A percentile compares a stretch with the other conserved stretches of the same genome.
phyloP scores from a whole-genome alignment of 2,888 invertebrate species.

The Nephrocerus scutellatus region DNA sequence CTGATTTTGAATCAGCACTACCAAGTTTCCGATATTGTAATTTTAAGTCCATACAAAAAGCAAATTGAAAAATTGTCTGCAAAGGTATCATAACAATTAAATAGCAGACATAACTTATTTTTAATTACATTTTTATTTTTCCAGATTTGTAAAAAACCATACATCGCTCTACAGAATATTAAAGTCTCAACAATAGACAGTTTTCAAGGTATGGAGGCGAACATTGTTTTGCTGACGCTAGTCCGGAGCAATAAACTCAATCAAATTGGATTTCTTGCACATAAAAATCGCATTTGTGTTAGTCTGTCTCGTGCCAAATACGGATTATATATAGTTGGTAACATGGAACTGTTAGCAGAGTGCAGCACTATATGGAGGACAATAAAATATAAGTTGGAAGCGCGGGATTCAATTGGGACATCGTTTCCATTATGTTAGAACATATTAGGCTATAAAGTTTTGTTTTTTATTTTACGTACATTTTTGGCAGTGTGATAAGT shows the following conservation, averaged over 20 bases:
- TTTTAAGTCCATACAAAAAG: slow-evolving; percentile 51
- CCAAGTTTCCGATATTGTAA: slow-evolving; percentile 57
- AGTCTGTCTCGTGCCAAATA: slow-evolving; percentile 66
- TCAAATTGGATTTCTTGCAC: slow-evolving; percentile 63
- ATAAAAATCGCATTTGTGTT: slow-evolving; percentile 68
- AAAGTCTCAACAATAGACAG: slow-evolving; percentile 66
- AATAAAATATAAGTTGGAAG: slow-evolving; percentile 47
- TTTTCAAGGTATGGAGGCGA: slow-evolving; percentile 74
- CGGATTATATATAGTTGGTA: slow-evolving; percentile 68
- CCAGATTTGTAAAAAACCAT: slow-evolving; percentile 6
- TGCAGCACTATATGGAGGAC: slow-evolving; percentile 54
- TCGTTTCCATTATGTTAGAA: slow-evolving; percentile 49
- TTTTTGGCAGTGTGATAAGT: no score
- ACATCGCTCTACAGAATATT: not conserved
- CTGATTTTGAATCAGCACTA: slow-evolving; percentile 52
- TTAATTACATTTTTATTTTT: slow-evolving; percentile 15
- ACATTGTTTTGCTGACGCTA: slow-evolving; percentile 69
- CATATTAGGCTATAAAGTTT: no score
- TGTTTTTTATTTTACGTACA: no score
- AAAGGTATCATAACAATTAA: not conserved
- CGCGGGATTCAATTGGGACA: slow-evolving; percentile 52
- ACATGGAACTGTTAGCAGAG: slow-evolving; percentile 54
- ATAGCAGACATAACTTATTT: slow-evolving; percentile 4
- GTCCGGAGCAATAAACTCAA: slow-evolving; percentile 65
- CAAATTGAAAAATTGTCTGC: no score